Base-by-base conservation (phyloP, 30 jellyfish, hydroid and myxozoan species). In the Pseudorhiza aurosa region DNA sequence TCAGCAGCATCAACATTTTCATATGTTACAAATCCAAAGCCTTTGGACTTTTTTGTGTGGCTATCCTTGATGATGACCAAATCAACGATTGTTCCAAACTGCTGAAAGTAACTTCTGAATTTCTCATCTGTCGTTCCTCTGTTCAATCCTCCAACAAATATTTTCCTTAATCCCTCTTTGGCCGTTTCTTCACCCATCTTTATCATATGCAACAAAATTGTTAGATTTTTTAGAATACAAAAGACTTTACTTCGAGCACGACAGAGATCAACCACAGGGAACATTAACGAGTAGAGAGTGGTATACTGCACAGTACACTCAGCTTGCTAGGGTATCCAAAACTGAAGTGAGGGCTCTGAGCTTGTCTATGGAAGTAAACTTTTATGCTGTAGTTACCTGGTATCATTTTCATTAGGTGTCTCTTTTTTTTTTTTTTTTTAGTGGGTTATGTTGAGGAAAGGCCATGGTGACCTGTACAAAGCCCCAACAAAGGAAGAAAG, bases 1-100 rank as follows among this genome's bases (percentile, higher is more conserved):
- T 77, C 97, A 6, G 83, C 98, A 22, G 58, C 89, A 26, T 62
- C 85, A 15, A 77, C 73, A 37, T 50, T 31, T 25, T 75, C 88
- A 84, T 40, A 91, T 2, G 97, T 87, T 2, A 91, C 83, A 63
- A 91, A 91, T 5, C 98, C 98, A 79, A 91, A 91, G 2, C 98
- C 97, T 39, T 96, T 59, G 27, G 98, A 83, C 58, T 46, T 71
- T 28, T 72, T 58, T 25, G 85, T 68, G 30, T 25, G 24, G 14
- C 55, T 22, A 62, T 91, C 98, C 42, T 46, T 65, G 35, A 91
- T 87, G 15, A 91, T 86, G 57, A 91, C 96, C 24, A 36, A 24
- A 63, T 90, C 97, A 25, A 65, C 90, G 22, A 85, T 84, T 30
- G 37, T 21, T 6, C 97, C 97, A 65, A 49, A 90, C 42, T 67